Evolutionary conservation across 2,888 invertebrate genomes (phyloP), one percentile per base, ranked within the genome.

Genomic region (Heteropelma amictum): DNA sequence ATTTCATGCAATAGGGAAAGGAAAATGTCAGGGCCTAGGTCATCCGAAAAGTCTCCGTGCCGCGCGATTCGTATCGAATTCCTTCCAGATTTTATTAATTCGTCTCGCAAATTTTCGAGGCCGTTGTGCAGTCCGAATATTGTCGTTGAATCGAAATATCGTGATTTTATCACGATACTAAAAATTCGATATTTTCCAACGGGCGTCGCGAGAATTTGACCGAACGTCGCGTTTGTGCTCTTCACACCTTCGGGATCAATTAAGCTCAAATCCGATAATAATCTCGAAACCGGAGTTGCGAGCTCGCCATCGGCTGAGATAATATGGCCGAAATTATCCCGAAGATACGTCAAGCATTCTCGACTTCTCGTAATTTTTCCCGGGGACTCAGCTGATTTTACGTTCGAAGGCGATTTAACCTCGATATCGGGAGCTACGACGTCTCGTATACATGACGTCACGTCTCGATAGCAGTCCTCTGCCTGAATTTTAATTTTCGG

Each of bases 221-320:
- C 58, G 4, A 49, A 8, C 10, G 0, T 14, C 8, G 51, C 1
- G 6, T 12, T 23, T 17, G 47, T 17, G 1, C 33, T 3, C 17
- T 30, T 26, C 3, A 21, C n/a, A 5, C 8, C 6, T 2, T 35
- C n/a, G 35, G 19, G 4, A 2, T 56, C 47, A 1, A 54, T 30
- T 14, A 35, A 1, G 1, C 26, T 35, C 0, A 61, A 21, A 6
- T 42, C 60, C 3, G 40, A n/a, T 8, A 71, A 17, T 10, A 67
- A 6, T 35, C 42, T 68, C 1, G 67, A 38, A 1, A 72, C 38
- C 0, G 70, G 72, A 1, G 33, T 60, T 0, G 30, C 10, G 0
- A 63, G 7, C 6, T 65, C 61, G 1, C 61, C 53, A 3, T 76
- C 69, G 0, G 65, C 63, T 2, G 72, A 19, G 4, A 61, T 14